phyloP scores from a whole-genome alignment of 2,797 vertebrate genomes.

The Danionella dracula region DNA sequence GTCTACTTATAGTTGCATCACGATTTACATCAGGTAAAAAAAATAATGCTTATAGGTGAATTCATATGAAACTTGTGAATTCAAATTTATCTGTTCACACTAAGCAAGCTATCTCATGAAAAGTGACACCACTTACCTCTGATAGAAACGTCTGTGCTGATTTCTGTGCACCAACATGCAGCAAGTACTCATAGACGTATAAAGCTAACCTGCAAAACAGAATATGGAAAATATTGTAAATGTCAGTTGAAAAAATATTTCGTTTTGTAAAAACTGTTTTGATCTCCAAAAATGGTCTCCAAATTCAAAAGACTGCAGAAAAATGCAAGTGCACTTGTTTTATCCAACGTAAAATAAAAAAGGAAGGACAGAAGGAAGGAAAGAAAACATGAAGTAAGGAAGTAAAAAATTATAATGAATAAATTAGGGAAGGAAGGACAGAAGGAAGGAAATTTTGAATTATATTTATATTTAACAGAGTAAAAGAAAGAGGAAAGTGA shows the following conservation, averaged over 20 bases:
- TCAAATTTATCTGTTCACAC: background rate
- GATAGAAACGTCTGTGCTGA: slow-evolving; percentile 96
- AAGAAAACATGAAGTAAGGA: too few relatives aligned
- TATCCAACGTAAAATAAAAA: too few relatives aligned
- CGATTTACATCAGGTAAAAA: too few relatives aligned
- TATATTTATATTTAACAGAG: too few relatives aligned
- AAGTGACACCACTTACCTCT: slow-evolving; percentile 76
- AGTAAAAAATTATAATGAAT: too few relatives aligned
- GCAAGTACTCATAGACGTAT: slow-evolving; percentile 93
- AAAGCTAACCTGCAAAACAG: slow-evolving; percentile 81
- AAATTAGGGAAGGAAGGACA: too few relatives aligned
- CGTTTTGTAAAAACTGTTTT: background rate
- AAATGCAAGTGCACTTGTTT: slow-evolving; percentile 16
- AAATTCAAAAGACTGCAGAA: slow-evolving; percentile 15
- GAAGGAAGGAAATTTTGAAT: too few relatives aligned
- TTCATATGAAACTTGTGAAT: background rate
- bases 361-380: too few relatives aligned
- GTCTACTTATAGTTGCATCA: too few relatives aligned
- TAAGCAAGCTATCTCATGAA: slow-evolving; percentile 41
- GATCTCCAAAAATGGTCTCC: slow-evolving; percentile 13
- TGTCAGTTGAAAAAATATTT: slow-evolving; percentile 15
- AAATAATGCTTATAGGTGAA: too few relatives aligned
- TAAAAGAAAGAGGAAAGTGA: too few relatives aligned
- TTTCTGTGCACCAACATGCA: slow-evolving; percentile 92
- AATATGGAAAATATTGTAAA: slow-evolving; percentile 31